Conservation (phyloP, 1,140 invertebrate species). For the Sinella curviseta region DNA sequence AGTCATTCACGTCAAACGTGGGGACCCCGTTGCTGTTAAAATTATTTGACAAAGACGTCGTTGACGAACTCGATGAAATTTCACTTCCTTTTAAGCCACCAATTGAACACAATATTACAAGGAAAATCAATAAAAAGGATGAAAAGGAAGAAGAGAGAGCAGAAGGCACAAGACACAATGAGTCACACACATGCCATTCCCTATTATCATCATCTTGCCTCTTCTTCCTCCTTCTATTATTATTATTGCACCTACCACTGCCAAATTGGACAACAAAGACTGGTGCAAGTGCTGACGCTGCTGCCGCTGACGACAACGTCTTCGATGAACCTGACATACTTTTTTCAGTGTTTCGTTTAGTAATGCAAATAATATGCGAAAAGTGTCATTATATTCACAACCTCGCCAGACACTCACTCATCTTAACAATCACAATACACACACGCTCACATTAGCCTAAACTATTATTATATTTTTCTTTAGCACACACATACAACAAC, state of each 20-base stretch:
- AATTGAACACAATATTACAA: not conserved
- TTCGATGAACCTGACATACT: slow-evolving; percentile 1
- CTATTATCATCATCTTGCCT: not conserved
- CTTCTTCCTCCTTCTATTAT: not conserved
- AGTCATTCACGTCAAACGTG: not conserved
- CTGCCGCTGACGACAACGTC: too few species aligned
- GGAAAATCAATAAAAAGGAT: not conserved
- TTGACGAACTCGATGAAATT: not conserved
- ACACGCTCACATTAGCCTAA: too few species aligned
- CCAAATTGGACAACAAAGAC: not conserved
- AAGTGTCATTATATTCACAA: not conserved
- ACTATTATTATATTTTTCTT: not conserved
- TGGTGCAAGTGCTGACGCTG: not conserved
- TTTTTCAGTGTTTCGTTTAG: not conserved
- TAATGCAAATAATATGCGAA: not conserved
- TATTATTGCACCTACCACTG: not conserved
- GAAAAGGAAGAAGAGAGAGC: not conserved
- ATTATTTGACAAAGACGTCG: not conserved
- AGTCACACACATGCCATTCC: not conserved
- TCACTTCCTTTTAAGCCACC: not conserved
- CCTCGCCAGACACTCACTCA: not conserved
- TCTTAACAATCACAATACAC: too few species aligned
- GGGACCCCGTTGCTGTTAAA: not conserved
- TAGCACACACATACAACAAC: not conserved
- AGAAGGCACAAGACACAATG: not conserved